A percentile compares a stretch with the other conserved stretches of the same genome.
phyloP scores from a whole-genome alignment of 2,888 invertebrate genomes.

The Xestobium rufovillosum region DNA sequence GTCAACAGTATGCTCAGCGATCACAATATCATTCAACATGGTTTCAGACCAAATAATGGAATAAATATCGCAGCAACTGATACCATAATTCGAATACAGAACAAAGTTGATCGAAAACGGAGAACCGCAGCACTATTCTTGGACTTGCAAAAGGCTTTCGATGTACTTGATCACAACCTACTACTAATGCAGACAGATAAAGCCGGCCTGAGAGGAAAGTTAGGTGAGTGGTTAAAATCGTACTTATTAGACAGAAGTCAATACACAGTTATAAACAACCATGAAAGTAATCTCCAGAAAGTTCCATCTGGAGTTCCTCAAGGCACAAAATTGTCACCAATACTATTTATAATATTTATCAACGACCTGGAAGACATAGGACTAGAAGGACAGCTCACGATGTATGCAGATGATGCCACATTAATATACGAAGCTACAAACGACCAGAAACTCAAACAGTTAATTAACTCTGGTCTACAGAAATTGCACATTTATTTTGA shows the following conservation, averaged over 20 bases:
- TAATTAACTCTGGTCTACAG: no score
- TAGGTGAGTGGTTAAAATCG: not conserved
- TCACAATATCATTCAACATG: no score
- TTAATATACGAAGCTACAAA: not conserved
- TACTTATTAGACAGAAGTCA: not conserved
- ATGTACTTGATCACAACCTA: not conserved
- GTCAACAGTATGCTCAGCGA: no score
- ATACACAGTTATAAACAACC: not conserved
- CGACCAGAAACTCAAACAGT: no score
- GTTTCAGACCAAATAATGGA: not conserved
- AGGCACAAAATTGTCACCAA: no score
- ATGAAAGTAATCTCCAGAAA: not conserved
- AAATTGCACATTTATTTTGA: no score
- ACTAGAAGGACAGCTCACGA: not conserved
- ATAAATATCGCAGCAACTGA: not conserved
- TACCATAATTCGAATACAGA: not conserved
- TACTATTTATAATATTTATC: no score
- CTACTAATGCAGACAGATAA: not conserved
- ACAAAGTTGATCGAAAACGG: not conserved
- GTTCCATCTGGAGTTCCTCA: not conserved
- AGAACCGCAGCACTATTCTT: not conserved
- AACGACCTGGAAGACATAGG: not conserved
- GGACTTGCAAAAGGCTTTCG: not conserved
- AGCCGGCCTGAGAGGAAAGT: not conserved
- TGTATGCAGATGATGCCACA: not conserved